Evolutionary conservation across 2,888 invertebrate genomes (phyloP), one percentile per base, ranked within the genome.

Genomic region (Drosophila testacea): DNA sequence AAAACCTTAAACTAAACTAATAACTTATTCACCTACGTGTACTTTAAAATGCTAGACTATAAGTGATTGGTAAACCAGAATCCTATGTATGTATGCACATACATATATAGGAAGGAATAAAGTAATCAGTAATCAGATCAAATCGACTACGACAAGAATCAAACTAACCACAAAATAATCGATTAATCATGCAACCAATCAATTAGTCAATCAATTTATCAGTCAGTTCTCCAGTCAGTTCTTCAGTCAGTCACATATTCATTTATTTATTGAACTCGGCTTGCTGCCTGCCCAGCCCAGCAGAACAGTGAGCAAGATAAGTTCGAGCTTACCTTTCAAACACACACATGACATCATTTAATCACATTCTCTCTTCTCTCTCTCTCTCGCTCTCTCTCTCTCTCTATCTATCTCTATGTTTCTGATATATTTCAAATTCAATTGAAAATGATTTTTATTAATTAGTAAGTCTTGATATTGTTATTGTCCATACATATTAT

Each of bases 231-330:
- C 34, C 22, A 52, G 5, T 50, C 13, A 22, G 30, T 38, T 46
- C 51, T 9, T 57, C 28, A 4, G 36, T 66, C 50, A 41, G 34
- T 60, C 48, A 63, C 34, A 39, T 38, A 39, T 30, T 36, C 22
- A 55, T 27, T 11, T 38, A 28, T 59, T 34, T 44, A 61, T 75
- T 83, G 86, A 83, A 83, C 82, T 83, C 55, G 63, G 73, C 83
- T 73, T 71, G 86, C 83, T 83, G 83, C 66, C 68, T 78, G 81
- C 73, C 83, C 86, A 86, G 86, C 82, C 82, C 82, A 82, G 81
- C 83, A 83, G 73, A 59, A 51, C 70, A 83, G 86, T 73, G 68
- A 71, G 67, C 75, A 47, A 11, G 34, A 62, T 59, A 86, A 22
- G 82, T 86, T 83, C 82, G 78, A 80, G 56, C 54, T 46, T 47